Base-by-base conservation (phyloP, 2,888 invertebrate genomes). In the Acleris holmiana region DNA sequence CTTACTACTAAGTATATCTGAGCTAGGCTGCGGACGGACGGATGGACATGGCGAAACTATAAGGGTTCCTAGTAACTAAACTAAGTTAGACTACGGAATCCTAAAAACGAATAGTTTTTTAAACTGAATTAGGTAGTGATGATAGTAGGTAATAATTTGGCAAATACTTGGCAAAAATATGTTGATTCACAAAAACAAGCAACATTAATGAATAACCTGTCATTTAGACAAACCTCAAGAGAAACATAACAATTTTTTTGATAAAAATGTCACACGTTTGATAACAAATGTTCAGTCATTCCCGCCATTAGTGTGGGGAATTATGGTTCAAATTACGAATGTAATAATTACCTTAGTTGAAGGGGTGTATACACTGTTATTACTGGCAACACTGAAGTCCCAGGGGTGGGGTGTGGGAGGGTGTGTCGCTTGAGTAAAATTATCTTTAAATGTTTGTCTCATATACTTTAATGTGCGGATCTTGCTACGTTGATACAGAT, bases 361-460 rank as follows among this genome's bases (percentile, higher is more conserved):
- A n/a, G 29, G 40, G 19, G 41, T 49, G 17, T 63, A 46, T 50
- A 58, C 49, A 23, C 15, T 40, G 25, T 49, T 35, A 49, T 55
- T 59, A 59, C 18, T 18, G 41, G 48, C 64, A 53, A 59, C 64
- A 64, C 35, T 59, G 18, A 54, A 29, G 53, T 55, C 65, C 65
- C 60, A 3, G 13, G 60, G 55, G 65, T 21, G 50, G 40, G 29
- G 63, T 23, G 55, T 47, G 47, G 21, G 44, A 46, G 13, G 64
- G 64, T 49, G 64, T 48, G 64, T 53, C 53, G 15, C 15, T 29
- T 21, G n/a, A 35, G 19, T 23, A 15, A 61, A 61, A 40, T 46
- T 54, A 23, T 46, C 47, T 61, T 54, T 51, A 40, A 55, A 29
- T 56, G 44, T 23, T 35, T 13, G 35, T 35, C 4, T 13, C 13